phyloP scores from a whole-genome alignment of 2,113 vertebrate genomes.

The Mus musculus region GRCm39 chr5:43557001-43557500 shows the following conservation, averaged over 20 bases:
- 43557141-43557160: background rate
- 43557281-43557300: background rate
- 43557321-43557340: rapidly evolving
- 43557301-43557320: background rate
- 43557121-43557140: background rate
- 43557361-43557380: rapidly evolving
- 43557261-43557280: no score
- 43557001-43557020: background rate
- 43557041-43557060: background rate
- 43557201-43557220: background rate
- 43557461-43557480: background rate
- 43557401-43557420: background rate
- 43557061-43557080: background rate
- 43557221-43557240: background rate
- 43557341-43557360: background rate
- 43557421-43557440: background rate
- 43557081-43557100: background rate
- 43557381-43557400: background rate
- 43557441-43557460: background rate
- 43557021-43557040: no score
- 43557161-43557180: background rate
- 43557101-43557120: background rate
- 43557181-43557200: background rate
- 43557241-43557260: no score
- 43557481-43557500: background rate